Percentiles rank a stretch among this genome's conserved stretches.
phyloP scores from a whole-genome alignment of 2,797 vertebrate species.

The Mormyrus hasselquistii region DNA sequence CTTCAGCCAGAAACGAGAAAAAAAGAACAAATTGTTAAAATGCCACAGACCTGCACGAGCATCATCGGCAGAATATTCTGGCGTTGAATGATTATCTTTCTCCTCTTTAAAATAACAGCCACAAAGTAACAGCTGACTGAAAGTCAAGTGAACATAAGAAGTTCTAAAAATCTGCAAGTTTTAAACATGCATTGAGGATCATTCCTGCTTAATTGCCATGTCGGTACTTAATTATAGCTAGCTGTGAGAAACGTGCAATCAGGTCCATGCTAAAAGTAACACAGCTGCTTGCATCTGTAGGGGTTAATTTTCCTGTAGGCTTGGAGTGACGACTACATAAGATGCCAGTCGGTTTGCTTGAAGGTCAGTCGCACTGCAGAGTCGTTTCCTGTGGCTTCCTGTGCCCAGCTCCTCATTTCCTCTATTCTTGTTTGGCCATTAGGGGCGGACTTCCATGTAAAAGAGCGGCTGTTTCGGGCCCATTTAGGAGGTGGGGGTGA shows the following conservation, averaged over 20 bases:
- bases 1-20: not conserved
- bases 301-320: not conserved
- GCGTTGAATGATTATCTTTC: not conserved
- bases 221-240: not conserved
- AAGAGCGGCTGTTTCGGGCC: not conserved
- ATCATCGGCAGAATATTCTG: not conserved
- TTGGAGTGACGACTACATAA: not conserved
- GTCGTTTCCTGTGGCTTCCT: not conserved
- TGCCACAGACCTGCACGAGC: not conserved
- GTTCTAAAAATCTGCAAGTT: not conserved
- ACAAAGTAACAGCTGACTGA: not conserved
- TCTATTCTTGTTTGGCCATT: not conserved
- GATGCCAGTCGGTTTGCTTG: not conserved
- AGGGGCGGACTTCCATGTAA: not conserved
- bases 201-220: not conserved
- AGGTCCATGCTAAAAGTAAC: not conserved
- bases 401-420: not conserved
- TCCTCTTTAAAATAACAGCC: not conserved
- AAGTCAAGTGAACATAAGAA: not conserved
- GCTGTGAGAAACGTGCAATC: not conserved
- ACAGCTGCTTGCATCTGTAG: too few species aligned
- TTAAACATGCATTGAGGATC: not conserved
- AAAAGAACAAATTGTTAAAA: not conserved
- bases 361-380: not conserved
- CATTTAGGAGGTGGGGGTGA: not conserved